A percentile compares a stretch with the other conserved stretches of the same genome.
phyloP scores from a whole-genome alignment of 2,113 vertebrate species.

The Campylomormyrus tamandua region DNA sequence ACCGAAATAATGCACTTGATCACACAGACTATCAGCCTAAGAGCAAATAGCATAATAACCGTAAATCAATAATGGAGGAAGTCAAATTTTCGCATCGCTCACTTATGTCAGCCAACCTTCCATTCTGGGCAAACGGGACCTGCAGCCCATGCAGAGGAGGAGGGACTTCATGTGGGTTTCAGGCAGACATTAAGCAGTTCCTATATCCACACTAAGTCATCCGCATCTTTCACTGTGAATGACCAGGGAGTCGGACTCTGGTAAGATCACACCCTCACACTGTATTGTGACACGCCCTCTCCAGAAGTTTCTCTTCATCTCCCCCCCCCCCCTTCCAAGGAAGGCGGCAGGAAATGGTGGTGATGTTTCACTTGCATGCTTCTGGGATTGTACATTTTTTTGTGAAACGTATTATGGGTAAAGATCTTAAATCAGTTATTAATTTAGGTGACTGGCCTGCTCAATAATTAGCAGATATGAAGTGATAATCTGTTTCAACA shows the following conservation, averaged over 20 bases:
- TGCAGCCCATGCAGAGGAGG: slow-evolving; percentile 45
- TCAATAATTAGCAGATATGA: too few species aligned
- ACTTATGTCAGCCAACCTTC: slow-evolving; percentile 56
- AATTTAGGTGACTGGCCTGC: too few species aligned
- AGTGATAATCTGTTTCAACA: background rate
- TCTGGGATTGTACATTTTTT: too few species aligned
- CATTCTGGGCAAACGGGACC: slow-evolving; percentile 42
- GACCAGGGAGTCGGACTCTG: slow-evolving; percentile 32
- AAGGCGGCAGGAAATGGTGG: too few species aligned
- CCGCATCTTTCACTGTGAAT: slow-evolving; percentile 42
- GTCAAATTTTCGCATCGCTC: slow-evolving; percentile 61
- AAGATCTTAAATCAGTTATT: too few species aligned
- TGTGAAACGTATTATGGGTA: too few species aligned
- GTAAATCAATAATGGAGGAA: slow-evolving; percentile 72
- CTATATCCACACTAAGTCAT: slow-evolving; percentile 62
- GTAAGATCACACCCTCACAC: slow-evolving; percentile 32
- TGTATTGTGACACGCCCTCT: background rate
- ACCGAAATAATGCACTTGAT: slow-evolving; percentile 50
- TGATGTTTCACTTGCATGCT: too few species aligned
- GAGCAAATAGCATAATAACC: slow-evolving; percentile 52
- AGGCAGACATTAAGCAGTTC: slow-evolving; percentile 59
- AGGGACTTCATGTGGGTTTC: slow-evolving; percentile 55
- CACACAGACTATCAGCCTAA: slow-evolving; percentile 40
- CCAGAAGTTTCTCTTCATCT: too few species aligned
- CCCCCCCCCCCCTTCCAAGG: too few species aligned